Percentiles rank a stretch among this genome's conserved stretches.
Evolutionary conservation across 2,113 vertebrate genomes (phyloP).

Genomic region (Sylvia atricapilla): DNA sequence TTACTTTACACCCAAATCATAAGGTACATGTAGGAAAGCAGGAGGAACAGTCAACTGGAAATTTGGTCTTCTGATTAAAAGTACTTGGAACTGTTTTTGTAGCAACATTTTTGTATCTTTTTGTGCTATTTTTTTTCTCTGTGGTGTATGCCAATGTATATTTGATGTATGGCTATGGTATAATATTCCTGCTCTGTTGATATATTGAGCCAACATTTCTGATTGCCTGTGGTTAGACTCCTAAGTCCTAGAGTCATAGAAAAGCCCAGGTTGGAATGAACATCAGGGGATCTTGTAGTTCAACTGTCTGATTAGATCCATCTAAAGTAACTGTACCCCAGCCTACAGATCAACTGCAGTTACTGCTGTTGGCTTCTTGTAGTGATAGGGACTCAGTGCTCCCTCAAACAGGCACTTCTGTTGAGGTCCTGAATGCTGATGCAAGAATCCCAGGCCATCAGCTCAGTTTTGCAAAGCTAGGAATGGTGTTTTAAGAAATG

Average conservation of each 20-base stretch:
- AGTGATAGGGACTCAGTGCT: not conserved
- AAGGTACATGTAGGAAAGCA: not conserved
- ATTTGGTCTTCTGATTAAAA: not conserved
- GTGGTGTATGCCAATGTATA: not conserved
- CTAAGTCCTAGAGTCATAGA: not conserved
- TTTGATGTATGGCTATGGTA: not conserved
- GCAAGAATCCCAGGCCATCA: not conserved
- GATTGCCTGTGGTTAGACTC: not conserved
- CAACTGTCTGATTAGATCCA: not conserved
- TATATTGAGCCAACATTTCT: not conserved
- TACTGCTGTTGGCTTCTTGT: not conserved
- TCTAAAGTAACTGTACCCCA: fast-evolving
- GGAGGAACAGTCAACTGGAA: not conserved
- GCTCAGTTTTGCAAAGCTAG: not conserved
- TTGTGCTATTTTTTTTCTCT: not conserved
- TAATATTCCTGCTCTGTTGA: not conserved
- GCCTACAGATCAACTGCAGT: not conserved
- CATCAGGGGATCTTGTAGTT: not conserved
- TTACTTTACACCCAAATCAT: not conserved
- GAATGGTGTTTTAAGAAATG: not conserved
- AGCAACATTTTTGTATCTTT: not conserved
- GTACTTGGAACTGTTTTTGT: not conserved
- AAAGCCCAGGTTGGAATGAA: not conserved
- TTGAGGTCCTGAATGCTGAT: not conserved
- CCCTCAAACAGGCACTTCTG: not conserved